Conservation (phyloP, 2,888 invertebrate genomes). For the Baronia brevicornis region DNA sequence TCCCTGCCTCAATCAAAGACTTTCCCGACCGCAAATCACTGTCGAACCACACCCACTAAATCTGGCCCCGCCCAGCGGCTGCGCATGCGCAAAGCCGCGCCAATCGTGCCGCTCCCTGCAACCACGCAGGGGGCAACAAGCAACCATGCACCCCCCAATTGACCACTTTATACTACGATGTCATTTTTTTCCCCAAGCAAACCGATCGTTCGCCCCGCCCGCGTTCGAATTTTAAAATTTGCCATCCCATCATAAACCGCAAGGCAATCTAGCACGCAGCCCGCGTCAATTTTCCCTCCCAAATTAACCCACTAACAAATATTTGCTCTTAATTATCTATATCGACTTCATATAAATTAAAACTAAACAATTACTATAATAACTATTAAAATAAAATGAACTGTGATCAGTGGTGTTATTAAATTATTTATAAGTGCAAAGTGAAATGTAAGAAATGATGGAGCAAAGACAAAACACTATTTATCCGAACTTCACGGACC, state of each 20-base stretch:
- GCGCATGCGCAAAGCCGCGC: conserved; percentile 52
- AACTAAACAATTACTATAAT: conserved; percentile 22
- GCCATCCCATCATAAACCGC: conserved; percentile 59
- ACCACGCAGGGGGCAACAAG: conserved; percentile 30
- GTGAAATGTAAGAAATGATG: conserved; percentile 44
- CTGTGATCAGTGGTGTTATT: too few relatives aligned
- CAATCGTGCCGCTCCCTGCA: conserved; percentile 40
- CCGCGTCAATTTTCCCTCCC: conserved; percentile 13
- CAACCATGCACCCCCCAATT: conserved; percentile 56
- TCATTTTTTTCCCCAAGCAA: conserved; percentile 55
- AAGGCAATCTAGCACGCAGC: conserved; percentile 33
- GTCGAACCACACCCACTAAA: conserved; percentile 64
- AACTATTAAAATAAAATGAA: too few relatives aligned
- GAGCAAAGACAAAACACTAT: conserved; percentile 47
- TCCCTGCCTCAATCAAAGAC: conserved; percentile 64
- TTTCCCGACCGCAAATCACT: conserved; percentile 69
- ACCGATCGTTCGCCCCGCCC: conserved; percentile 64
- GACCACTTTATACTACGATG: conserved; percentile 40
- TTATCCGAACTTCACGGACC: conserved; percentile 55
- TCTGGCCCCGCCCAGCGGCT: conserved; percentile 46
- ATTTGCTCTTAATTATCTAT: conserved; percentile 4
- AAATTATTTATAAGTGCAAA: conserved; percentile 22
- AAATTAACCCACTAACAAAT: conserved; percentile 20
- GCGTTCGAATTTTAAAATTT: conserved; percentile 49
- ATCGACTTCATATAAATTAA: conserved; percentile 11